Base-by-base conservation (phyloP, 2,113 vertebrate genomes). In the Ondatra zibethicus region DNA sequence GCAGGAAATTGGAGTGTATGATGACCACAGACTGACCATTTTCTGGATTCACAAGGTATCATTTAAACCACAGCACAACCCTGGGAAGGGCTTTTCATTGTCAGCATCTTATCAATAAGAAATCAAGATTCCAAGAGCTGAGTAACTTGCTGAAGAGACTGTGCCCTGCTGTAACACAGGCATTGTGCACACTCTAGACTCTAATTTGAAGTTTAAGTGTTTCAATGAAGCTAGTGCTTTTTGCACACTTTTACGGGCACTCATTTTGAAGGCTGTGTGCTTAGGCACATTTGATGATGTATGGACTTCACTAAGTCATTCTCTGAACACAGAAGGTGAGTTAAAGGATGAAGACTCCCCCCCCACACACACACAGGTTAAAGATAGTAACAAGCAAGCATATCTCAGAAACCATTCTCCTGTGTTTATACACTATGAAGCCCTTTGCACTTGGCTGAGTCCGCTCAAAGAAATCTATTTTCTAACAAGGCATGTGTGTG, bases 391-490 rank as follows among this genome's bases (percentile, higher is more conserved):
- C 10, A 29, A 84, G 7, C 47, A 92, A 93, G 81, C 52, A n/a
- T 75, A 29, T 33, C 80, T 31, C 61, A 33, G 31, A 96, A 95
- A 93, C n/a, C 16, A 88, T 14, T 42, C 50, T 0, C 0, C 12
- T 11, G 14, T 14, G 63, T 96, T 88, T 82, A 50, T 72, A 92
- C 55, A 68, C 88, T 39, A 81, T 7, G 47, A 92, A 92, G 33
- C 76, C 39, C 92, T 96, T 94, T 93, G 75, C 77, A 92, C 92
- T 96, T 61, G 29, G 77, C 7, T 17, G 23, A 66, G 72, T 89
- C 81, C 70, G 82, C 85, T 77, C 42, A 66, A 76, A 96, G 80
- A 90, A 90, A 90, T 91, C n/a, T 87, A n/a, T 65, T 39, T 76
- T 90, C 52, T 77, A 92, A 95, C 39, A 93, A 66, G 75, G 63